Evolutionary conservation across 92 coral and sea anemone genomes (phyloP), one percentile per base, ranked within the genome.

Genomic region (Porites evermanni): DNA sequence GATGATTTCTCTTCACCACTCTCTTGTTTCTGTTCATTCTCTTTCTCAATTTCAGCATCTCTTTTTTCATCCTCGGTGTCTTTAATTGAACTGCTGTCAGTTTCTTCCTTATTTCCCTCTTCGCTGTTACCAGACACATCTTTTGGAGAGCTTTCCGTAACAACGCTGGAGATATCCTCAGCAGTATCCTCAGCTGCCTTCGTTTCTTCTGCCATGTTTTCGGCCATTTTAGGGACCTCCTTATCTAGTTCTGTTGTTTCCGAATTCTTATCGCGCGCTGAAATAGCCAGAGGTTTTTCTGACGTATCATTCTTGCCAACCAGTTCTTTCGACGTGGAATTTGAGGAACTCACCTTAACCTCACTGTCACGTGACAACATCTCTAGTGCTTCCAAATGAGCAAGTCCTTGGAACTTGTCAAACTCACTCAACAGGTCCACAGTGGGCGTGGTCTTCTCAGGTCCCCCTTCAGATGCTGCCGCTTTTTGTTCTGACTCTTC

Each of bases 381-480:
- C 87, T 97, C 99, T 69, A 97, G 85, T 44, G 99, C 99, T 67
- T 97, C 99, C 61, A 97, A 91, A 87, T 97, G 99, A 64, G 99
- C 98, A 24, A 97, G 92, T 19, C 99, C 99, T 87, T 97, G 99
- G 70, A 68, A 93, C 54, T 91, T 91, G 79, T 97, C 99, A 90
- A 97, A 97, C 91, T 95, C 97, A 72, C 94, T 93, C 29, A 88
- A 91, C 84, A 95, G 91, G 84, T 93, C 92, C 56, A 93, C 92
- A 67, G 61, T 89, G 78, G 91, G 94, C 16, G 87, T 83, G 61
- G 92, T 86, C 16, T 84, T 91, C 53, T 93, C 88, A 1, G 72
- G 44, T 44, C 73, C 79, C 2, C 77, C 92, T 67, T 77, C 89
- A 44, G 79, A 64, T 13, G 74, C 91, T 7, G 92, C 79, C 0